Evolutionary conservation across 2,797 vertebrate species (phyloP), one percentile per base, ranked within the genome.

Genomic region (Antrozous pallidus): DNA sequence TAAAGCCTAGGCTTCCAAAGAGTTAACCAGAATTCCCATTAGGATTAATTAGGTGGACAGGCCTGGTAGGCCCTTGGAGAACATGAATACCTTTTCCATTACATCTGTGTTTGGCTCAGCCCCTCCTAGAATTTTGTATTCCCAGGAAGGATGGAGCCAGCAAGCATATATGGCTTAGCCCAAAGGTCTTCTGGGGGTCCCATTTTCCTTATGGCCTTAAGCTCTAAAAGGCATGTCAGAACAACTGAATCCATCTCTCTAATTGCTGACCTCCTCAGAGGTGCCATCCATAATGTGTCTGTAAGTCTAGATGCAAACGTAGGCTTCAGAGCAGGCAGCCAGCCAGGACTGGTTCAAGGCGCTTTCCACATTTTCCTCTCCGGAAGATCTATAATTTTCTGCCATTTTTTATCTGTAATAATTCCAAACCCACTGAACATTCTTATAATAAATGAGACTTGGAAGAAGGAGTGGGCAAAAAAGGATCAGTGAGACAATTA

Each of bases 321-420:
- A 75, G 56, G 77, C 89, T 94, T 95, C 47, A 0, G 38, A 89
- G 70, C 24, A 73, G 96, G 94, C 96, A 86, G 79, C 18, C 69
- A 5, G 96, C 94, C 94, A 94, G 45, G 65, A 40, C 54, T 38
- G 33, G 75, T 90, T 96, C 94, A 88, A 92, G 93, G 92, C 6
- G 71, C 88, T 54, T 95, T 95, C 85, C 67, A 93, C 86, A 79
- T 94, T 94, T 92, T 94, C 95, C 95, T 96, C 61, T 91, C 92
- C 28, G 24, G 86, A 96, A 96, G 94, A 94, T 92, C 54, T 77
- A 33, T 22, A 93, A 95, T 94, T 92, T 96, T 78, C 93, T 95
- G 97, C 94, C 94, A 94, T 94, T 90, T 95, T 96, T 88, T 79
- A 91, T 94, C 93, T 96, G 94, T 95, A 91, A 93, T 93, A 92